Evolutionary conservation across 92 coral and sea anemone species (phyloP).

Genomic region (Porites cylindrica): DNA sequence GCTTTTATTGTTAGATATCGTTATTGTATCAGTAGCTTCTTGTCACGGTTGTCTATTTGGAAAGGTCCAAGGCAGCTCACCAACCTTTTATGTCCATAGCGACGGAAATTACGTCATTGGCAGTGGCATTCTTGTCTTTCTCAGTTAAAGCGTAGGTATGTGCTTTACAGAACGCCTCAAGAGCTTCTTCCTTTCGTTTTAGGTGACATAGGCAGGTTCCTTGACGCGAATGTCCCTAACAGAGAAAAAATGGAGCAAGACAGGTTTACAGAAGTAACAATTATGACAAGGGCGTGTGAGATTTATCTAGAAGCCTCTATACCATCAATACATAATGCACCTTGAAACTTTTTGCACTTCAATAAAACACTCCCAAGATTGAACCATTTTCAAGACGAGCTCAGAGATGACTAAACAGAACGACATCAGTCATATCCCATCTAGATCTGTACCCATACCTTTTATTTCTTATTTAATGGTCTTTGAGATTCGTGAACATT

Average conservation of each 20-base stretch:
- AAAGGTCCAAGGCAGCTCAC: background rate
- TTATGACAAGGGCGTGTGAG: background rate
- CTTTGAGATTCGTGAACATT: too few relatives aligned
- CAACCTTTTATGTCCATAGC: constrained; percentile 44
- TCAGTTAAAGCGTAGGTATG: constrained; percentile 37
- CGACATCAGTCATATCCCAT: too few relatives aligned
- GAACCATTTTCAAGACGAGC: background rate
- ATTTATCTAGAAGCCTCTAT: background rate
- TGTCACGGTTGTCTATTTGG: background rate
- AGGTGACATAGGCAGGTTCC: constrained; percentile 63
- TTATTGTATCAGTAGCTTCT: too few relatives aligned
- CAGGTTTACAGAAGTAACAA: background rate
- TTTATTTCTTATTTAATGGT: too few relatives aligned
- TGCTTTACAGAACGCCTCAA: constrained; percentile 64
- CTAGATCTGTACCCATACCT: too few relatives aligned
- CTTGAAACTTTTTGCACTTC: background rate
- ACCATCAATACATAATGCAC: background rate
- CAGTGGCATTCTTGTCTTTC: constrained; percentile 49
- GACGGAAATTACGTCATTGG: constrained; percentile 17
- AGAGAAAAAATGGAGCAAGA: background rate
- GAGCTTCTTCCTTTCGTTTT: constrained; percentile 52
- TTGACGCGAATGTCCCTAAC: constrained; percentile 74
- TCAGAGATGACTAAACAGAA: too few relatives aligned
- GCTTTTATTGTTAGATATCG: too few relatives aligned
- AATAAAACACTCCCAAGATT: too few relatives aligned